Evolutionary conservation across 2,797 vertebrate species (phyloP), one percentile per base, ranked within the genome.

Genomic region (Liparis tanakae): DNA sequence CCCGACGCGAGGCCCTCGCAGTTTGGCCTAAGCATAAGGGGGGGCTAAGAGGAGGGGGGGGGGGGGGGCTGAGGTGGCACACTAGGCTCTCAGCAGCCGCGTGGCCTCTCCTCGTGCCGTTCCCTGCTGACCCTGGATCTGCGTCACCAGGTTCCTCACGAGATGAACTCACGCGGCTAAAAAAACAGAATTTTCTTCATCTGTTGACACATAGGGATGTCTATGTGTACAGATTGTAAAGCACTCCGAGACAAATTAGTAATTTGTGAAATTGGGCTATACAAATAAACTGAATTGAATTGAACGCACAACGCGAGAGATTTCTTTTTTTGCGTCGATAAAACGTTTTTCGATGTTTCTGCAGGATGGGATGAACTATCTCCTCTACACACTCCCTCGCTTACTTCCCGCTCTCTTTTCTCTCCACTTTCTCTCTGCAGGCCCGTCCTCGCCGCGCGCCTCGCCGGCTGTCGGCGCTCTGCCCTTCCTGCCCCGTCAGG

Each of bases 111-210:
- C 50, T 33, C 25, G 61, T 54, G 61, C 70, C 80, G 51, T 39
- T 71, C 65, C 58, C 72, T 18, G 62, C 60, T 51, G 82, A 80
- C 79, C 87, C 78, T 17, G 10, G 74, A 65, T 67, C 81, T 79
- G 75, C 82, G 89, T 83, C 90, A 85, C 83, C 75, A 82, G 68
- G 83, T 84, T 67, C 69, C 83, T 89, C 81, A 78, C 70, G 54
- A 55, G 25, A 3, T 30, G 25, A 30, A 30, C 25, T 30, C 25
- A 30, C 25, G 25, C 25, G 25, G 25, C 25, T 30, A 30, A 30
- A 30, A 30, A 30, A 30, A 2, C n/a, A n/a, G n/a, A n/a, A n/a
- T n/a, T n/a, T n/a, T n/a, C n/a, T n/a, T n/a, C n/a, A n/a, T n/a
- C n/a, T n/a, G n/a, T n/a, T n/a, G n/a, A n/a, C n/a, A n/a, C n/a